These are phyloP conservation scores for Scolopax bukidnonensis DNA, from an alignment of 2,797 vertebrate genomes.

Conservation along the genomic window DNA sequence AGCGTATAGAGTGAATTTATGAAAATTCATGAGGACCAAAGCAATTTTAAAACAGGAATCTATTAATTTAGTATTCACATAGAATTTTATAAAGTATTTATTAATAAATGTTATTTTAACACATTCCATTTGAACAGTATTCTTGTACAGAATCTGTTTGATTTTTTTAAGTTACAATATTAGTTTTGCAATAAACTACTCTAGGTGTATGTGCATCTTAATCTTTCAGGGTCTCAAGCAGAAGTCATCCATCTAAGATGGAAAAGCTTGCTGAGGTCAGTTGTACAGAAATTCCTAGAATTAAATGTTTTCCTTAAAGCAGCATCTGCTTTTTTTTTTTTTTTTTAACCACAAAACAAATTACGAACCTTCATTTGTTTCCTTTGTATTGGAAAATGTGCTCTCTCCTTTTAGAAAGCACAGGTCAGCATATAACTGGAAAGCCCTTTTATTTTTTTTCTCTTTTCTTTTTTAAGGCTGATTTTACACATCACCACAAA, in stretches of 20 bases:
- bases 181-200: slow-evolving; percentile 77
- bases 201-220: slow-evolving; percentile 70
- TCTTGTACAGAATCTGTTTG: slow-evolving; percentile 79
- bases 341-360: slow-evolving; percentile 1
- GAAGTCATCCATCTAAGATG: slow-evolving; percentile 71
- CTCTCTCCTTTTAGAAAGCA: slow-evolving; percentile 64
- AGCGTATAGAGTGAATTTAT: slow-evolving; percentile 78
- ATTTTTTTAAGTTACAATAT: slow-evolving; percentile 71
- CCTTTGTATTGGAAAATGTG: slow-evolving; percentile 55
- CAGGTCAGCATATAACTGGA: slow-evolving; percentile 74
- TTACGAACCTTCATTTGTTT: slow-evolving; percentile 52
- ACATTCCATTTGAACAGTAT: slow-evolving; percentile 84
- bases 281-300: slow-evolving; percentile 71
- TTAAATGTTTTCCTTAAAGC: slow-evolving; percentile 72
- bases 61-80: slow-evolving; percentile 83
- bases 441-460: neutral
- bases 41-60: slow-evolving; percentile 83
- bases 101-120: slow-evolving; percentile 86
- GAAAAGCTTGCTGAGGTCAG: slow-evolving; percentile 71
- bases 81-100: slow-evolving; percentile 86
- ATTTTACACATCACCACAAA: slow-evolving; percentile 39
- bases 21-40: slow-evolving; percentile 83
- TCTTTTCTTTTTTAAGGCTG: neutral
- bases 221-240: slow-evolving; percentile 71
- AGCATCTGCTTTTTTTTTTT: slow-evolving; percentile 62